These are phyloP conservation scores for Bos javanicus DNA, from an alignment of 2,113 vertebrate genomes.

Conservation along the genomic window DNA sequence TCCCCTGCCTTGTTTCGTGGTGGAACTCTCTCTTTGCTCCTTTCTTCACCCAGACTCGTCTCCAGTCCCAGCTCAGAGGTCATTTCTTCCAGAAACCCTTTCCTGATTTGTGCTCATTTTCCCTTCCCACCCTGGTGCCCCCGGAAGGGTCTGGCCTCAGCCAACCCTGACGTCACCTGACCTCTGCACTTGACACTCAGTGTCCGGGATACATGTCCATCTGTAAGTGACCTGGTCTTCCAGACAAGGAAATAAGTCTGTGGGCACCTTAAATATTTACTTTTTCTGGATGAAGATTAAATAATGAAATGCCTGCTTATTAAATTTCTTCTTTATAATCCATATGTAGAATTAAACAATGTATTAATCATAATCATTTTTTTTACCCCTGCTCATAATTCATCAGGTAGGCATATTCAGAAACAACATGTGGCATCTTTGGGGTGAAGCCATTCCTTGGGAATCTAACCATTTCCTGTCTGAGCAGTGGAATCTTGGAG, in stretches of 20 bases:
- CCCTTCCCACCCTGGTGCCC: background rate
- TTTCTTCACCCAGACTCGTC: background rate
- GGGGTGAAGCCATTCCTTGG: background rate
- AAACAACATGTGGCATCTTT: background rate
- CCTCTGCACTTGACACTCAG: background rate
- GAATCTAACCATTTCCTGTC: background rate
- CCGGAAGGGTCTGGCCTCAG: background rate
- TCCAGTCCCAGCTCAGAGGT: background rate
- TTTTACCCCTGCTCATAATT: background rate
- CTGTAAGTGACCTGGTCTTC: too few species aligned
- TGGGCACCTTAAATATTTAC: background rate
- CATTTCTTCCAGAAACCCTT: background rate
- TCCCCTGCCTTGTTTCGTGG: background rate
- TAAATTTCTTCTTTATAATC: background rate
- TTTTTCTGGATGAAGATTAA: background rate
- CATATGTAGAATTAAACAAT: background rate
- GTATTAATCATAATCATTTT: background rate
- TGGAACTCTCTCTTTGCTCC: too few species aligned
- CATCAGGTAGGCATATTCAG: background rate
- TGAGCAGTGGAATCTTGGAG: background rate
- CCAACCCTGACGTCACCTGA: background rate
- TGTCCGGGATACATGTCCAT: background rate
- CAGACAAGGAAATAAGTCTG: background rate
- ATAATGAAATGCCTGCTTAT: background rate
- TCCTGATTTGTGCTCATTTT: background rate